Conservation (phyloP, 1,140 invertebrate genomes). For the Hypsibius dujardini region DNA sequence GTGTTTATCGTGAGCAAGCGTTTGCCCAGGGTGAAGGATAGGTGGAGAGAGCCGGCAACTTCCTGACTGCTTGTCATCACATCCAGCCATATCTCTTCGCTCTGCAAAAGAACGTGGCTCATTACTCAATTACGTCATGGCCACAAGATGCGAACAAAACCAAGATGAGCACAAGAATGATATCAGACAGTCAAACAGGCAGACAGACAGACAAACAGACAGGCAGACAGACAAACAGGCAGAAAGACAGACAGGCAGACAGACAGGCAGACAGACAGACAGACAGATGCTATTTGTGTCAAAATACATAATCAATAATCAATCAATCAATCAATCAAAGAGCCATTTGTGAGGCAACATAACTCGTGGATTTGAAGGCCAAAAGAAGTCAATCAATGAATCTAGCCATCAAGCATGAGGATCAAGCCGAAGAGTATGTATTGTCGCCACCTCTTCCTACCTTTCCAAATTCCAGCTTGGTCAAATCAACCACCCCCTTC, state of each 20-base stretch:
- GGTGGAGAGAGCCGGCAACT: not conserved
- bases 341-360: not conserved
- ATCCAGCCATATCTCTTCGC: constrained; percentile 1
- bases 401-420: not conserved
- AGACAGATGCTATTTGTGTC: too few species aligned
- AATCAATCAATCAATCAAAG: too few species aligned
- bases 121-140: not conserved
- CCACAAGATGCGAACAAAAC: not conserved
- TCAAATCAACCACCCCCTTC: not conserved
- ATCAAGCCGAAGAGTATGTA: not conserved
- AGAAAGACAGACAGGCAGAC: too few species aligned
- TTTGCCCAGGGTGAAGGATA: not conserved
- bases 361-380: too few species aligned
- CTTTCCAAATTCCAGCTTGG: not conserved
- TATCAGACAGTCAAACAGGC: not conserved
- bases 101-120: not conserved
- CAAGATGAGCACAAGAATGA: not conserved
- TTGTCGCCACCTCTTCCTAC: not conserved
- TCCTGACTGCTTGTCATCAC: not conserved
- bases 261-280: too few species aligned
- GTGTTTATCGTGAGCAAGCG: not conserved
- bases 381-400: too few species aligned
- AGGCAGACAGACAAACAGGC: too few species aligned
- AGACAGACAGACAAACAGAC: too few species aligned
- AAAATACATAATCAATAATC: too few species aligned